Conservation (phyloP, 2,888 invertebrate species). For the Linnaemya vulpina region DNA sequence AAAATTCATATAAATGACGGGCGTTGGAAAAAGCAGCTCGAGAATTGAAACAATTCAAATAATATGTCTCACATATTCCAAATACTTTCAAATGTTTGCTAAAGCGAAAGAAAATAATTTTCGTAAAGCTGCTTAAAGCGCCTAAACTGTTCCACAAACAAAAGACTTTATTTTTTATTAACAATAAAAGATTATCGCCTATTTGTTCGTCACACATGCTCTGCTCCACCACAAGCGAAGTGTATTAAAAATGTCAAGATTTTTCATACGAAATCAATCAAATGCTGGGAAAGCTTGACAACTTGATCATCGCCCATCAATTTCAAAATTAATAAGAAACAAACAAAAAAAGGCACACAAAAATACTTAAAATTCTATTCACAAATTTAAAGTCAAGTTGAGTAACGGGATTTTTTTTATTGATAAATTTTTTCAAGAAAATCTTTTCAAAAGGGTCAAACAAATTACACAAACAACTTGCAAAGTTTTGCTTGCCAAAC, state of each 20-base stretch:
- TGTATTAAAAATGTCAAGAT: slow-evolving; percentile 15
- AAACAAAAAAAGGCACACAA: background rate
- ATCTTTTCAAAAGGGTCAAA: too few relatives aligned
- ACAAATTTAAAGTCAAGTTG: background rate
- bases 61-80: background rate
- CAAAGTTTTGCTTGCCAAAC: too few relatives aligned
- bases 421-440: too few relatives aligned
- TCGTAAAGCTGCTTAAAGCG: background rate
- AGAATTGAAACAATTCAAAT: background rate
- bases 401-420: too few relatives aligned
- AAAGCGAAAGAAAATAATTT: background rate
- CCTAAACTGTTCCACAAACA: background rate
- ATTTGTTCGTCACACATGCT: background rate
- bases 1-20: background rate
- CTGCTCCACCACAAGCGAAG: background rate
- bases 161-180: background rate
- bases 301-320: background rate
- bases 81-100: background rate
- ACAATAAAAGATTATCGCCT: background rate
- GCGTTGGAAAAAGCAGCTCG: background rate
- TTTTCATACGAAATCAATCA: slow-evolving; percentile 36
- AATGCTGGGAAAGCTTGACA: background rate
- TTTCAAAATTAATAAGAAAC: background rate
- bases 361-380: background rate
- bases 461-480: too few relatives aligned